A percentile compares a stretch with the other conserved stretches of the same genome.
phyloP scores from a whole-genome alignment of 2,888 invertebrate genomes.

The Pasiphila rectangulata region DNA sequence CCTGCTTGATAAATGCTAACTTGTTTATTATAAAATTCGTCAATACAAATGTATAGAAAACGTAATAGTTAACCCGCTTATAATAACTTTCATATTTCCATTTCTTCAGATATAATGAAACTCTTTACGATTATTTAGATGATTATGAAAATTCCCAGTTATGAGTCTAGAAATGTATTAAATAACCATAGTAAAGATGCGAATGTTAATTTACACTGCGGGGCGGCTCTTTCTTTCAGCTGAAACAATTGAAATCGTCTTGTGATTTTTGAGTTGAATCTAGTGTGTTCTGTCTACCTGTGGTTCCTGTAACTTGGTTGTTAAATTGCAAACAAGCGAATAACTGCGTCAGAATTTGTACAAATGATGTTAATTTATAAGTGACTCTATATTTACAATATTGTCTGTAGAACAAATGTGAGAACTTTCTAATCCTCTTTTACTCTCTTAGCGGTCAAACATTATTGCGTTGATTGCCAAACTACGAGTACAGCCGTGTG shows the following conservation, averaged over 20 bases:
- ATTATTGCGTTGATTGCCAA: slow-evolving; percentile 43
- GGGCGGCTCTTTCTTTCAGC: slow-evolving; percentile 59
- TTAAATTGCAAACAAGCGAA: slow-evolving; percentile 23
- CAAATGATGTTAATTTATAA: slow-evolving; percentile 27
- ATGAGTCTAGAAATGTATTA: slow-evolving; percentile 27
- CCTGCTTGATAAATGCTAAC: slow-evolving; percentile 49
- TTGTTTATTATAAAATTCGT: slow-evolving; percentile 71
- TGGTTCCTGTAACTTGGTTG: slow-evolving; percentile 6
- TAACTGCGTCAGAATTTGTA: slow-evolving; percentile 22
- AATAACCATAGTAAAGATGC: slow-evolving; percentile 38
- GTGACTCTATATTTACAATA: slow-evolving; percentile 41
- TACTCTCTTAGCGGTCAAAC: slow-evolving; percentile 33
- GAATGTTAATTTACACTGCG: slow-evolving; percentile 56
- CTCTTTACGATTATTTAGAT: too few relatives aligned
- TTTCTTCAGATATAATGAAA: slow-evolving; percentile 5
- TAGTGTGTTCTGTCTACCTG: slow-evolving; percentile 11
- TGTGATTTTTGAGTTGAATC: slow-evolving; percentile 22
- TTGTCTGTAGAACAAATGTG: slow-evolving; percentile 4
- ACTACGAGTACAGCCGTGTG: slow-evolving; percentile 40
- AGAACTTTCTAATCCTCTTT: slow-evolving; percentile 11
- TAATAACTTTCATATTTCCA: slow-evolving; percentile 20
- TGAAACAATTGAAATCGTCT: slow-evolving; percentile 70
- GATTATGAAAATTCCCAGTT: not conserved
- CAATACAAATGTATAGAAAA: slow-evolving; percentile 56
- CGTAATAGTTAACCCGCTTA: slow-evolving; percentile 35